These are phyloP conservation scores for Labrus mixtus DNA, from an alignment of 2,113 vertebrate species.

Conservation along the genomic window DNA sequence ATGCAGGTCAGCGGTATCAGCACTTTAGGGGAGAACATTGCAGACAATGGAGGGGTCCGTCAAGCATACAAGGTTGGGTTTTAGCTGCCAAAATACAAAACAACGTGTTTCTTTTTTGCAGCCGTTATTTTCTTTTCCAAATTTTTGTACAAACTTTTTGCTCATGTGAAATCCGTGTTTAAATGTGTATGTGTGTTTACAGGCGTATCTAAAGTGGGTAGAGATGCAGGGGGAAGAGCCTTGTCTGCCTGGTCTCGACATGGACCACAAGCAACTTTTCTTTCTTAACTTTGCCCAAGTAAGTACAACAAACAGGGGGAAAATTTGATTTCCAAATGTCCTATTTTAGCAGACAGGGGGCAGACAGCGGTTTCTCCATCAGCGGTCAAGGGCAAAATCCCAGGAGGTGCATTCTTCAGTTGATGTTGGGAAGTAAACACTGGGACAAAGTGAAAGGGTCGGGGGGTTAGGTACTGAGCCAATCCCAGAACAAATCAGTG, in stretches of 20 bases:
- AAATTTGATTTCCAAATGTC: neutral
- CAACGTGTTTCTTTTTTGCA: conserved; percentile 15
- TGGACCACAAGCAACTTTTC: conserved; percentile 95
- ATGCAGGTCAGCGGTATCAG: conserved; percentile 94
- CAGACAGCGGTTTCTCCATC: neutral
- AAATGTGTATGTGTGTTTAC: conserved; percentile 37
- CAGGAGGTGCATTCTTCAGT: conserved; percentile 1
- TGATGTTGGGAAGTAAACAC: conserved; percentile 21
- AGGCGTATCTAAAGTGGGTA: conserved; percentile 96
- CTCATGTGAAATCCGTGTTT: neutral
- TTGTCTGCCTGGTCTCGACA: conserved; percentile 89
- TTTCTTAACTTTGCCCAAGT: conserved; percentile 98
- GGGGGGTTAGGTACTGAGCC: conserved; percentile 6
- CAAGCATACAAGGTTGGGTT: conserved; percentile 93
- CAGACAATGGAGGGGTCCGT: conserved; percentile 95
- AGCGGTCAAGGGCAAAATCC: conserved; percentile 1
- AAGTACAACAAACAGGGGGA: conserved; percentile 38
- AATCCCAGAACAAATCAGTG: conserved; percentile 24
- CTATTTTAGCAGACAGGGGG: conserved; percentile 1
- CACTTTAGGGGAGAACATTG: conserved; percentile 97
- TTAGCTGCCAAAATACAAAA: neutral
- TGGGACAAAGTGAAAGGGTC: conserved; percentile 18
- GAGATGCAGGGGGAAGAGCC: conserved; percentile 88
- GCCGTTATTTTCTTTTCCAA: neutral
- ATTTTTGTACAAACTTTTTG: conserved; percentile 6